These are phyloP conservation scores for Dynastes hyllus DNA, from an alignment of 2,888 invertebrate genomes.

Conservation along the genomic window DNA sequence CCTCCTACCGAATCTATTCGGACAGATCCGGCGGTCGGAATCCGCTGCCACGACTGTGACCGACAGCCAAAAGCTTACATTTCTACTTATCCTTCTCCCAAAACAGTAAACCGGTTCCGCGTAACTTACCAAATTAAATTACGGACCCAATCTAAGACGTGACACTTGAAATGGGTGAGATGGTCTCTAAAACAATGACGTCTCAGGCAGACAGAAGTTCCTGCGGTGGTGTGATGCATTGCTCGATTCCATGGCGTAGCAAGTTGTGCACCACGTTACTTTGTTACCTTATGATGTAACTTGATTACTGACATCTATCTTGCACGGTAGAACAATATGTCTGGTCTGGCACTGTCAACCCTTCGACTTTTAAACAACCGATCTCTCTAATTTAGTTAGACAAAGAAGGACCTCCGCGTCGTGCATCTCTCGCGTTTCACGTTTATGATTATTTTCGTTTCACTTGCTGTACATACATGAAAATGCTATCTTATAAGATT, in stretches of 20 bases:
- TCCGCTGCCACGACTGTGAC: constrained; percentile 1
- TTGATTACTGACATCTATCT: constrained; percentile 51
- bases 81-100: constrained; percentile 44
- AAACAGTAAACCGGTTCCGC: constrained; percentile 47
- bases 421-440: too few species aligned
- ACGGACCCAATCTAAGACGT: constrained; percentile 50
- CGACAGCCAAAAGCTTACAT: constrained; percentile 26
- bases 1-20: background rate
- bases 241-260: constrained; percentile 48
- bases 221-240: constrained; percentile 52
- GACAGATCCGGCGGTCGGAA: constrained; percentile 7
- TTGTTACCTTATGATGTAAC: constrained; percentile 50
- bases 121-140: constrained; percentile 47
- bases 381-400: constrained; percentile 23
- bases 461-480: too few species aligned
- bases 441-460: too few species aligned
- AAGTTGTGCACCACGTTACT: constrained; percentile 51
- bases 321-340: constrained; percentile 26
- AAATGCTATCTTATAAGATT: too few species aligned
- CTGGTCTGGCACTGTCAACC: constrained; percentile 21
- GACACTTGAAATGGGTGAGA: constrained; percentile 50
- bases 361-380: constrained; percentile 26
- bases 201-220: constrained; percentile 50
- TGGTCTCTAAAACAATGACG: constrained; percentile 50
- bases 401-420: background rate